Conservation (phyloP, 2,888 invertebrate genomes). For the Lochmaea capreae region DNA sequence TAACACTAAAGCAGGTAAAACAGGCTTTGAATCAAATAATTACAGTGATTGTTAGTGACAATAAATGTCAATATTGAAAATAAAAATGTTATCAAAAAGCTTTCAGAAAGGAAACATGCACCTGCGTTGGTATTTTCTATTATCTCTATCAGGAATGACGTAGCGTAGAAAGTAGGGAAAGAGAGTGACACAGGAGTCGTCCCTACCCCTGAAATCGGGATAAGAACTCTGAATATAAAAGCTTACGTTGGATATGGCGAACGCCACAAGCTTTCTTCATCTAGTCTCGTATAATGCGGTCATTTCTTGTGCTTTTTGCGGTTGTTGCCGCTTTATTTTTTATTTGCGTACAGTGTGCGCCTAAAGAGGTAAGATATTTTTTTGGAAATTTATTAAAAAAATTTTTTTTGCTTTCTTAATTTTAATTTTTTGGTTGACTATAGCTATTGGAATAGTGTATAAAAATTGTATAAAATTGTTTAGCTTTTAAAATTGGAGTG, state of each 20-base stretch:
- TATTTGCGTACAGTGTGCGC: slow-evolving; percentile 25
- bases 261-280: slow-evolving; percentile 29
- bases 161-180: slow-evolving; percentile 6
- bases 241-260: slow-evolving; percentile 21
- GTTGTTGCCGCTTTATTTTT: slow-evolving; percentile 30
- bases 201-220: slow-evolving; percentile 29
- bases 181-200: slow-evolving; percentile 8
- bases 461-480: too few species aligned
- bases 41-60: slow-evolving; percentile 18
- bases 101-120: slow-evolving; percentile 22
- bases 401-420: background rate
- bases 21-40: slow-evolving; percentile 20
- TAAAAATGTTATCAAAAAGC: slow-evolving; percentile 31
- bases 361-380: slow-evolving; percentile 24
- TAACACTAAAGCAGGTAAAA: slow-evolving; percentile 13
- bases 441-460: too few species aligned
- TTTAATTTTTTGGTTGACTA: too few species aligned
- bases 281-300: slow-evolving; percentile 25
- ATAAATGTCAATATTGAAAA: slow-evolving; percentile 10
- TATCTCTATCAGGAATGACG: slow-evolving; percentile 26
- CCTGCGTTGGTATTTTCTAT: slow-evolving; percentile 30
- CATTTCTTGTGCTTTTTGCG: slow-evolving; percentile 29
- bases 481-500: too few species aligned
- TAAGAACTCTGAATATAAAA: slow-evolving; percentile 31
- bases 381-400: background rate